These are phyloP conservation scores for Patella vulgata DNA, from an alignment of 1,140 invertebrate genomes.

Conservation along the genomic window DNA sequence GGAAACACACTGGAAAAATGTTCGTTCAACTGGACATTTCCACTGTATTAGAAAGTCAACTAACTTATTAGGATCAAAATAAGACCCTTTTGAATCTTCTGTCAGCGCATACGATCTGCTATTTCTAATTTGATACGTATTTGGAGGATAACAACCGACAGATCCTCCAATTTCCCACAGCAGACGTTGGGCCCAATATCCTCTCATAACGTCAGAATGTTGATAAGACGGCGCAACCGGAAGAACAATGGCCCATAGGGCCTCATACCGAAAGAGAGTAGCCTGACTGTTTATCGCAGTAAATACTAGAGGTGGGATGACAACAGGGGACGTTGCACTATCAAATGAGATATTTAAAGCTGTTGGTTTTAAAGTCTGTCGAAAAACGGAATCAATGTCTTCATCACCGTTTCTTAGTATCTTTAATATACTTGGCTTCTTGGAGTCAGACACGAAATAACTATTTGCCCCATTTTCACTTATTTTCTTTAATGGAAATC, in stretches of 20 bases:
- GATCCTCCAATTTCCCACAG: constrained; percentile 46
- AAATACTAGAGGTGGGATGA: constrained; percentile 44
- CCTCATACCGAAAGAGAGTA: constrained; percentile 53
- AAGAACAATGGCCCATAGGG: constrained; percentile 57
- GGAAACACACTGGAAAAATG: constrained; percentile 31
- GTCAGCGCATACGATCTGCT: constrained; percentile 36
- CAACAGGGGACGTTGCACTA: constrained; percentile 28
- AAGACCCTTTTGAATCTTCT: constrained; percentile 21
- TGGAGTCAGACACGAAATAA: constrained; percentile 11
- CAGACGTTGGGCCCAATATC: constrained; percentile 53
- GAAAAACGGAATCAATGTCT: constrained; percentile 59
- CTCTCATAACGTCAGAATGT: constrained; percentile 54
- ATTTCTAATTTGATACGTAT: constrained; percentile 41
- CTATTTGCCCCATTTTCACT: constrained; percentile 2
- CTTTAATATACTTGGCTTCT: constrained; percentile 51
- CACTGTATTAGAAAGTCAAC: constrained; percentile 36
- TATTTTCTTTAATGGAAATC: constrained; percentile 51
- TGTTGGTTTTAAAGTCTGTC: constrained; percentile 37
- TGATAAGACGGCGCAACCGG: constrained; percentile 50
- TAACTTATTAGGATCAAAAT: constrained; percentile 28
- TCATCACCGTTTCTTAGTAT: constrained; percentile 59
- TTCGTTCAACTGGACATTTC: constrained; percentile 26
- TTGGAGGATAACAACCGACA: constrained; percentile 45
- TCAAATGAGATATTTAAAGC: constrained; percentile 43
- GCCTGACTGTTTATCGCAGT: constrained; percentile 56